Evolutionary conservation across 1,140 invertebrate genomes (phyloP).

Genomic region (Himalopsyche phryganea): DNA sequence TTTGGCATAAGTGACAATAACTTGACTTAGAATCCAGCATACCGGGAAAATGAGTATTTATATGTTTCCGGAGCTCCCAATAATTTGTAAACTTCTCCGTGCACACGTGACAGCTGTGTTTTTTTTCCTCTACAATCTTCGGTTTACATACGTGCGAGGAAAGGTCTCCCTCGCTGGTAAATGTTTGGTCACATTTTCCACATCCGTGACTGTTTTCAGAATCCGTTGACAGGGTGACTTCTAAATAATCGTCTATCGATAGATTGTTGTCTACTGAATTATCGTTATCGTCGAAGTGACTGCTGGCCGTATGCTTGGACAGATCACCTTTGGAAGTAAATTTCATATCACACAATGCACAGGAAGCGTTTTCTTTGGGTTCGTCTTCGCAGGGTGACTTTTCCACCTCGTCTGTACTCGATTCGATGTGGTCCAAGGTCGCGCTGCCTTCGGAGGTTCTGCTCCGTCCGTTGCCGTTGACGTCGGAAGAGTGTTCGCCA

Average conservation of each 20-base stretch:
- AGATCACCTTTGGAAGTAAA: conserved; percentile 45
- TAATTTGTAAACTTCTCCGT: conserved; percentile 51
- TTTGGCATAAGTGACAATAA: conserved; percentile 52
- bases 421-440: conserved; percentile 6
- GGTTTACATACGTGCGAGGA: conserved; percentile 44
- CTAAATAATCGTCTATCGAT: conserved; percentile 53
- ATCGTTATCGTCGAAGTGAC: conserved; percentile 44
- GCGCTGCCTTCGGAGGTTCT: conserved; percentile 17
- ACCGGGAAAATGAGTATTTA: conserved; percentile 51
- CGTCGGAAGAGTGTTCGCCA: conserved; percentile 38
- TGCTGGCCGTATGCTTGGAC: conserved; percentile 39
- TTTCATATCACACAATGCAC: conserved; percentile 5
- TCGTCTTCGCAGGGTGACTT: conserved; percentile 4
- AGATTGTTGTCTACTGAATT: conserved; percentile 50
- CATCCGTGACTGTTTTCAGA: conserved; percentile 51
- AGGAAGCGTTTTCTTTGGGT: conserved; percentile 9
- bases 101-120: conserved; percentile 52
- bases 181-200: conserved; percentile 49
- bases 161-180: conserved; percentile 45
- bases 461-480: conserved; percentile 15
- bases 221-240: conserved; percentile 51
- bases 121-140: conserved; percentile 41
- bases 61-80: conserved; percentile 52
- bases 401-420: conserved; percentile 2
- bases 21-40: conserved; percentile 53